Conservation (phyloP, 2,888 invertebrate species). For the Cephalotes varians region DNA sequence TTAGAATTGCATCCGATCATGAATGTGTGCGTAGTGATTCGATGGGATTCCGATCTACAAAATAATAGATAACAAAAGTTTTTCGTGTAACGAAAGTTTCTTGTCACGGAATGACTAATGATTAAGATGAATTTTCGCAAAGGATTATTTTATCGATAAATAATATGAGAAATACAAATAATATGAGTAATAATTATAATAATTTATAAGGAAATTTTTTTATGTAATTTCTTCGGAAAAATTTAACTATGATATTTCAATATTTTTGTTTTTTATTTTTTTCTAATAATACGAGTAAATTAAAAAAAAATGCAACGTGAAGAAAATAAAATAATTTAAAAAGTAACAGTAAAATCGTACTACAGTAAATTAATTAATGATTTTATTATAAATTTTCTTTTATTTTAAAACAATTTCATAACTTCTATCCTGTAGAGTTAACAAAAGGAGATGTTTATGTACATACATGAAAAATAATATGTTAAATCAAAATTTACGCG, state of each 20-base stretch:
- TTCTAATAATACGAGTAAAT: background rate
- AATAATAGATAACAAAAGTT: background rate
- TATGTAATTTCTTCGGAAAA: background rate
- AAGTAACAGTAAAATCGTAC: background rate
- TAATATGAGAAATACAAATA: background rate
- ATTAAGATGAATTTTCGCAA: background rate
- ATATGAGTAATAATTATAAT: background rate
- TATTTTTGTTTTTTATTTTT: background rate
- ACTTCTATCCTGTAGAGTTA: background rate
- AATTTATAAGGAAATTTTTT: background rate
- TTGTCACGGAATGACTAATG: background rate
- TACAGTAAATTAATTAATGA: background rate
- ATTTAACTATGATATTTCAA: background rate
- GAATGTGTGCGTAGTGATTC: background rate
- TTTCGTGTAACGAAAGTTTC: background rate
- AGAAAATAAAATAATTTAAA: background rate
- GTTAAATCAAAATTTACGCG: slow-evolving; percentile 8
- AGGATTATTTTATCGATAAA: background rate
- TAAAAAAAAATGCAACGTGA: background rate
- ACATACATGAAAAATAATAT: background rate
- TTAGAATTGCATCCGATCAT: background rate
- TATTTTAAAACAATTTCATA: background rate
- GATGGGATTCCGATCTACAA: background rate
- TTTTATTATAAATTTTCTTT: background rate
- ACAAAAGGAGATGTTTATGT: background rate